Evolutionary conservation across 2,888 invertebrate species (phyloP).

Genomic region (Alloplasta piceator): DNA sequence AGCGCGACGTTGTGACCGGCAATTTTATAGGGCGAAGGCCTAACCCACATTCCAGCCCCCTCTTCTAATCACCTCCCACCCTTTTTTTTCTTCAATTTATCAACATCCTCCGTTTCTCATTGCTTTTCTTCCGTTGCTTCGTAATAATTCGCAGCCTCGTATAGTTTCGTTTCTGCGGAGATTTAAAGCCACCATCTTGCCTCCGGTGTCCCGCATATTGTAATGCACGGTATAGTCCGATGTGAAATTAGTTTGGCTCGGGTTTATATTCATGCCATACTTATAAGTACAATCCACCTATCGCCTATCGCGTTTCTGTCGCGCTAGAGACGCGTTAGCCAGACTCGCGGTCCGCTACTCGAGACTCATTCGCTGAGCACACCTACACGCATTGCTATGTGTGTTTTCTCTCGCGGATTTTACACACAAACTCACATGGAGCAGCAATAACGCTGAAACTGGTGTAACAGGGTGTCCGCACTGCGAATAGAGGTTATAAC

Average conservation of each 20-base stretch:
- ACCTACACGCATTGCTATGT: conserved; percentile 70
- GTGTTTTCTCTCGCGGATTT: conserved; percentile 55
- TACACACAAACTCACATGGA: background rate
- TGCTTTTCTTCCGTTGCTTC: conserved; percentile 38
- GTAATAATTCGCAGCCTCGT: background rate
- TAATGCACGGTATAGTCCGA: background rate
- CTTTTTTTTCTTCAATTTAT: conserved; percentile 30
- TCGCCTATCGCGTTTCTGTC: conserved; percentile 62
- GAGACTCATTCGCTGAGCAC: conserved; percentile 64
- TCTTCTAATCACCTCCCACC: conserved; percentile 44
- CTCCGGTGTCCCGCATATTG: background rate
- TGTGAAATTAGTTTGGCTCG: conserved; percentile 38
- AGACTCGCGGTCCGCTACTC: conserved; percentile 52
- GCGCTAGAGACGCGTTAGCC: conserved; percentile 57
- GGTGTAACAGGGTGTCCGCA: conserved; percentile 61
- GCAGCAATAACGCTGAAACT: conserved; percentile 55
- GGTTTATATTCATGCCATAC: conserved; percentile 39
- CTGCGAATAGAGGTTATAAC: conserved; percentile 56
- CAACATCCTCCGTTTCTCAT: conserved; percentile 38
- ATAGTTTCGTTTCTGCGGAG: conserved; percentile 23
- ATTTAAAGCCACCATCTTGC: conserved; percentile 2
- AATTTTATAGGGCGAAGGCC: conserved; percentile 71
- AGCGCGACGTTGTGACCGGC: conserved; percentile 26
- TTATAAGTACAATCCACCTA: conserved; percentile 43
- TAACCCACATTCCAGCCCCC: conserved; percentile 79